These are phyloP conservation scores for Blomia tropicalis DNA, from an alignment of 2,888 invertebrate species.

Conservation along the genomic window DNA sequence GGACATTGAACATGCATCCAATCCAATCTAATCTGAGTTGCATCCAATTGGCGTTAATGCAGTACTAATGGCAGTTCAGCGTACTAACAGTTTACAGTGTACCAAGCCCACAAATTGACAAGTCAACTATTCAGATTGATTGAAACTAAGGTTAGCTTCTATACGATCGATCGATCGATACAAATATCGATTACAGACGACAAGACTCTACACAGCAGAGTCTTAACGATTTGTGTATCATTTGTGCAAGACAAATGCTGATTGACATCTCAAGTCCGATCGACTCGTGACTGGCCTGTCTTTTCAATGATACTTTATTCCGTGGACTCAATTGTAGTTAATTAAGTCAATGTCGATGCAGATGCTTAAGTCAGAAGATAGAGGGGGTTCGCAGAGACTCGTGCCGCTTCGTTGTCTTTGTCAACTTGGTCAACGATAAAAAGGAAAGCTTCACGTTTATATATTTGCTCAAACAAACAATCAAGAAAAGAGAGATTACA, in stretches of 20 bases:
- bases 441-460: no score
- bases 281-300: neutral
- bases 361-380: no score
- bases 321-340: no score
- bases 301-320: no score
- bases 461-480: no score
- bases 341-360: no score
- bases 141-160: neutral
- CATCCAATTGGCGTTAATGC: neutral
- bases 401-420: no score
- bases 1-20: neutral
- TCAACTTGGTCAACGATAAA: no score
- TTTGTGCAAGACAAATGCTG: conserved; percentile 5
- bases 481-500: no score
- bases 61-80: neutral
- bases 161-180: no score
- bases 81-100: neutral
- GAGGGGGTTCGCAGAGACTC: no score
- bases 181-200: neutral
- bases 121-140: neutral
- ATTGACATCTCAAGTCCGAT: conserved; percentile 10
- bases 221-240: neutral
- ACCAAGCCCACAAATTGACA: no score
- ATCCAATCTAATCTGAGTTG: neutral
- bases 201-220: neutral